Conservation (phyloP, 2,797 vertebrate species). For the Onychomys arenicola region DNA sequence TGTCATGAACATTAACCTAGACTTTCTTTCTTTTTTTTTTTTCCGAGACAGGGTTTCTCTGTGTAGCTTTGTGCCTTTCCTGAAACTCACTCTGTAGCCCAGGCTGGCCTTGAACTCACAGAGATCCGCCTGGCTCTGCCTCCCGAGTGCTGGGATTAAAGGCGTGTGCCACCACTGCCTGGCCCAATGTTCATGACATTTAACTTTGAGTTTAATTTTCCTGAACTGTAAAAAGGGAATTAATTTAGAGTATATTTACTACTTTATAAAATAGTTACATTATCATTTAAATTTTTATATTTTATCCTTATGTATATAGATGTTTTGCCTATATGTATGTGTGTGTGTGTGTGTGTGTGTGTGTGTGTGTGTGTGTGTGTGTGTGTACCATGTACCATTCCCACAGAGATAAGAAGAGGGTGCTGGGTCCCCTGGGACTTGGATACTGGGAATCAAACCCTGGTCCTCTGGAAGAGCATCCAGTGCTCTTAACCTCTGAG, state of each 20-base stretch:
- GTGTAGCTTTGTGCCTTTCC: too few species aligned
- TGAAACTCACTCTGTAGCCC: too few species aligned
- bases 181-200: background rate
- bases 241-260: constrained; percentile 36
- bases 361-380: background rate
- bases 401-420: background rate
- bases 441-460: background rate
- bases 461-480: background rate
- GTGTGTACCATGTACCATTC: background rate
- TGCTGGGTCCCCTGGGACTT: background rate
- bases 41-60: too few species aligned
- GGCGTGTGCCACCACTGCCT: too few species aligned
- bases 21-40: too few species aligned
- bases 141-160: too few species aligned
- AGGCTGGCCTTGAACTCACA: too few species aligned
- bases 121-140: too few species aligned
- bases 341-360: background rate
- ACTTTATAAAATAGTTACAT: constrained; percentile 2
- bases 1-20: background rate
- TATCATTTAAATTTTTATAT: background rate
- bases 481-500: background rate
- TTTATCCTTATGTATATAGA: background rate
- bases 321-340: background rate
- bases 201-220: constrained; percentile 31
- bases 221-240: constrained; percentile 37